phyloP scores from a whole-genome alignment of 2,113 vertebrate genomes.

The Phyllopteryx taeniolatus region DNA sequence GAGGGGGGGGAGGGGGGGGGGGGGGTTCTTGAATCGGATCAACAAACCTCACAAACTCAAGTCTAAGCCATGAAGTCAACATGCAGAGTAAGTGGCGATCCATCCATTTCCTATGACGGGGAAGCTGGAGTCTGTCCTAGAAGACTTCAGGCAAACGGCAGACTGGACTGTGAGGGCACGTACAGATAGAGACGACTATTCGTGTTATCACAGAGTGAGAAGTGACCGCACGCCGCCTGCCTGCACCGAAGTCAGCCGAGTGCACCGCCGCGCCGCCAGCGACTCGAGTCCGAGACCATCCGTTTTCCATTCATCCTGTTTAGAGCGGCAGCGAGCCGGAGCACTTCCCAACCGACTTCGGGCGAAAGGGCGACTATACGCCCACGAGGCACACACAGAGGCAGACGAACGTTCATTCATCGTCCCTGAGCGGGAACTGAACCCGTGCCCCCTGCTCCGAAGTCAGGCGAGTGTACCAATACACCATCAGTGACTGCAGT shows the following conservation, averaged over 20 bases:
- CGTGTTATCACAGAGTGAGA: neutral
- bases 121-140: neutral
- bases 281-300: neutral
- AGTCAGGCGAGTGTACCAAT: neutral
- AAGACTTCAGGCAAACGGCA: neutral
- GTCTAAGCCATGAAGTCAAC: neutral
- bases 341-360: neutral
- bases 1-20: neutral
- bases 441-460: neutral
- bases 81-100: neutral
- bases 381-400: neutral
- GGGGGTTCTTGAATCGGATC: neutral
- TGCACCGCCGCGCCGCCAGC: neutral
- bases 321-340: neutral
- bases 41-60: neutral
- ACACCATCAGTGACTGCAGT: neutral
- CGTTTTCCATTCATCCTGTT: neutral
- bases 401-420: too few species aligned
- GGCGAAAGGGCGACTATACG: neutral
- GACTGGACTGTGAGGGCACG: neutral
- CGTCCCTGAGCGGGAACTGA: neutral
- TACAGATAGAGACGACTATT: neutral
- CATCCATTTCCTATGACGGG: neutral
- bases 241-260: neutral
- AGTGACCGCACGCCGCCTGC: neutral